A percentile compares a stretch with the other conserved stretches of the same genome.
Conservation (phyloP, 2,888 invertebrate genomes). For the Hedya salicella region DNA sequence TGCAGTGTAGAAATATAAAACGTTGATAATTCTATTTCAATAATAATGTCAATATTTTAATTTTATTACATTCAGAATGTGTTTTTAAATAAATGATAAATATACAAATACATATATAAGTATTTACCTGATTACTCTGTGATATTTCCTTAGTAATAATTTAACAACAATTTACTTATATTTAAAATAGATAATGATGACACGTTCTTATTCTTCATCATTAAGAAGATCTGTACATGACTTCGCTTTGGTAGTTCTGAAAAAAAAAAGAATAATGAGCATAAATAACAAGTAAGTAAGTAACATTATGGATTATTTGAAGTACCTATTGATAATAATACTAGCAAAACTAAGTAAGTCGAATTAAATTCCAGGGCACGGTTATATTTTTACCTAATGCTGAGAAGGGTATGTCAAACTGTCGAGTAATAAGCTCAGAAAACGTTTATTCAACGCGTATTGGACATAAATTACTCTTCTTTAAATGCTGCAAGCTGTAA, state of each 20-base stretch:
- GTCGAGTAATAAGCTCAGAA: no score
- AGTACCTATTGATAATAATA: no score
- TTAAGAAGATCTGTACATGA: slow-evolving; percentile 90
- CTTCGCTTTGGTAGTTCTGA: slow-evolving; percentile 88
- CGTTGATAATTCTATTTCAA: slow-evolving; percentile 17
- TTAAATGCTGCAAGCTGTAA: no score
- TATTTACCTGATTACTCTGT: slow-evolving; percentile 15
- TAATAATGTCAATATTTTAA: slow-evolving; percentile 27
- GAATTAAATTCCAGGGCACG: no score
- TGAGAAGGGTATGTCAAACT: no score
- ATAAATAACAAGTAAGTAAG: slow-evolving; percentile 1
- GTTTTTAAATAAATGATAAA: slow-evolving; percentile 12
- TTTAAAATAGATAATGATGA: slow-evolving; percentile 21
- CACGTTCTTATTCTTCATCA: slow-evolving; percentile 84
- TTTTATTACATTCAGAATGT: slow-evolving; percentile 23
- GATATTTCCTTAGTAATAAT: slow-evolving; percentile 18
- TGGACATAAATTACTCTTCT: no score
- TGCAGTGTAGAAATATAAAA: slow-evolving; percentile 30
- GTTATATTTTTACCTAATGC: no score
- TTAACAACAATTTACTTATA: slow-evolving; percentile 16
- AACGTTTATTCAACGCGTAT: no score
- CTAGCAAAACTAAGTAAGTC: no score
- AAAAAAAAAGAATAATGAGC: slow-evolving; percentile 57
- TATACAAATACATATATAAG: slow-evolving; percentile 12
- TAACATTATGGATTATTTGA: not conserved